Evolutionary conservation across 2,888 invertebrate genomes (phyloP).

Genomic region (Erebia ligea): DNA sequence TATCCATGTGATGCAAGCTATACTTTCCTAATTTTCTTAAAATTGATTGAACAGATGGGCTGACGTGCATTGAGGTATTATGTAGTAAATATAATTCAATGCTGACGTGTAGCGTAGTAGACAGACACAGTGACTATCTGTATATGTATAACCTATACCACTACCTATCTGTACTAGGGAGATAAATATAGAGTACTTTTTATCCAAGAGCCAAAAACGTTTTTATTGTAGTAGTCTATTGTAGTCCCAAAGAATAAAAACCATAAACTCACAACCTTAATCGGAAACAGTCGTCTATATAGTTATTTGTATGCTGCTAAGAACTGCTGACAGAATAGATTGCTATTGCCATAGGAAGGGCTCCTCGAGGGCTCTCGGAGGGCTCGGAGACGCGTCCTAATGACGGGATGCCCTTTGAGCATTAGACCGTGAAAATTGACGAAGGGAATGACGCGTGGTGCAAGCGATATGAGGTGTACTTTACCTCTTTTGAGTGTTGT

Average conservation of each 20-base stretch:
- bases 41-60: no score
- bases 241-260: background rate
- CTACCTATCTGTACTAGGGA: no score
- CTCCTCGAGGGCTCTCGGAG: slow-evolving; percentile 28
- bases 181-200: no score
- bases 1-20: no score
- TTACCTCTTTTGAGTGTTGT: background rate
- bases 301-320: slow-evolving; percentile 10
- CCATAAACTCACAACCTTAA: background rate
- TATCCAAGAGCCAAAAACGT: no score
- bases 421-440: slow-evolving; percentile 59
- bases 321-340: slow-evolving; percentile 25
- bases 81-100: no score
- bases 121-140: no score
- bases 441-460: slow-evolving; percentile 22
- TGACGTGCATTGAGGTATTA: no score
- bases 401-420: slow-evolving; percentile 66
- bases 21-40: no score
- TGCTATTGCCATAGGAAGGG: slow-evolving; percentile 20
- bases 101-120: no score
- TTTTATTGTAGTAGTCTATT: background rate
- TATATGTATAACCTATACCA: no score
- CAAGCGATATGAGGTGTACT: slow-evolving; percentile 1
- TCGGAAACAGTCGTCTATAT: background rate
- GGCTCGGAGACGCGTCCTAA: slow-evolving; percentile 50